A percentile compares a stretch with the other conserved stretches of the same genome.
Evolutionary conservation across 1,140 invertebrate species (phyloP).

Genomic region (Eciton burchellii): DNA sequence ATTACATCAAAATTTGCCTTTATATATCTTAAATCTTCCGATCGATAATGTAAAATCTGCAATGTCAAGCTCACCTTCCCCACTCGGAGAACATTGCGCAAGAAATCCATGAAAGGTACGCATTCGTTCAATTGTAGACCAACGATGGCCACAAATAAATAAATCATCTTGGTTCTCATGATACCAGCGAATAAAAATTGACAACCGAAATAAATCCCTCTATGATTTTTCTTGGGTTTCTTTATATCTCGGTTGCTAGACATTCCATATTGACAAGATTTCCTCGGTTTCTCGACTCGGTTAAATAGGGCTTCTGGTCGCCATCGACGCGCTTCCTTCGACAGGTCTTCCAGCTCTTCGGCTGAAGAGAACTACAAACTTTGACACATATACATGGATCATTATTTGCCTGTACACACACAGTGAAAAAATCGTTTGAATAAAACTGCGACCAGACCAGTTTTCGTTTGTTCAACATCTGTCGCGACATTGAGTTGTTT

Average conservation of each 20-base stretch:
- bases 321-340: constrained; percentile 17
- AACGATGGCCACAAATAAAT: constrained; percentile 12
- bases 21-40: background rate
- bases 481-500: constrained; percentile 7
- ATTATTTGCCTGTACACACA: constrained; percentile 8
- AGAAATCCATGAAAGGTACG: constrained; percentile 56
- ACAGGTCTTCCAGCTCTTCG: constrained; percentile 15
- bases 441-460: background rate
- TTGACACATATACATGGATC: background rate
- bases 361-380: constrained; percentile 50
- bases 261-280: constrained; percentile 35
- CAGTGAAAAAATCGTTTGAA: constrained; percentile 1
- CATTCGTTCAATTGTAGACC: background rate
- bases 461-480: constrained; percentile 36
- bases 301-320: constrained; percentile 40
- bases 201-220: background rate
- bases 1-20: no score
- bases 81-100: constrained; percentile 61
- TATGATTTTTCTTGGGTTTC: constrained; percentile 16
- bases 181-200: constrained; percentile 3
- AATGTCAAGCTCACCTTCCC: constrained; percentile 68
- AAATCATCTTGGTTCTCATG: constrained; percentile 34
- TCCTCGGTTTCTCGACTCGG: constrained; percentile 16
- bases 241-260: background rate
- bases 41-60: no score